Base-by-base conservation (phyloP, 2,113 vertebrate species). In the Edolisoma coerulescens region DNA sequence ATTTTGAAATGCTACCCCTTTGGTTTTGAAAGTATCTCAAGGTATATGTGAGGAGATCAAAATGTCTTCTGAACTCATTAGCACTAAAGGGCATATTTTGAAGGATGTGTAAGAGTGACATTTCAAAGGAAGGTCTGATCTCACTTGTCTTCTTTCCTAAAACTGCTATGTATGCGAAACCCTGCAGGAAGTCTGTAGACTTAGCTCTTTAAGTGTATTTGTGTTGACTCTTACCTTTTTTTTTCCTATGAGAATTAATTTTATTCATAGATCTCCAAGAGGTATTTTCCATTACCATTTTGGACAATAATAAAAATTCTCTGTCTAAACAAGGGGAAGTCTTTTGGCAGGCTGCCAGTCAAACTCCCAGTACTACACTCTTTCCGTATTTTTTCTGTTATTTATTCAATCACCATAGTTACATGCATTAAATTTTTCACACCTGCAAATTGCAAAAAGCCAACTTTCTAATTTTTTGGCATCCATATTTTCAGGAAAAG, bases 331-430 rank as follows among this genome's bases (percentile, higher is more conserved):
- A 91, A 83, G 68, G 41, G 32, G 86, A 84, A 79, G 45, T 9
- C 59, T 93, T 84, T 97, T 96, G 84, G n/a, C 69, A 67, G 28
- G 19, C 37, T 39, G 42, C 86, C 94, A 93, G 32, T 56, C 90
- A 86, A 74, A 83, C n/a, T 95, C 92, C 73, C 93, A 84, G 70
- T 79, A 47, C 76, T 57, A 39, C 14, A 52, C 5, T 64, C 94
- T 88, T 85, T 54, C 68, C 47, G 56, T 28, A 39, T 68, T 96
- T 69, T 83, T 87, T 89, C 42, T 96, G 23, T 59, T 94, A 82
- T 95, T 98, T 97, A 91, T 95, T 95, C 33, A 83, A 65, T 97
- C 87, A 84, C 95, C 73, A 96, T 96, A 94, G 78, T 56, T 94
- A 92, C 87, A 71, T 23, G 16, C 16, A 49, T 93, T 87, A 84